Percentiles rank a stretch among this genome's conserved stretches.
Conservation (phyloP, 2,797 vertebrate genomes). For the Chaetodon trifasciatus region DNA sequence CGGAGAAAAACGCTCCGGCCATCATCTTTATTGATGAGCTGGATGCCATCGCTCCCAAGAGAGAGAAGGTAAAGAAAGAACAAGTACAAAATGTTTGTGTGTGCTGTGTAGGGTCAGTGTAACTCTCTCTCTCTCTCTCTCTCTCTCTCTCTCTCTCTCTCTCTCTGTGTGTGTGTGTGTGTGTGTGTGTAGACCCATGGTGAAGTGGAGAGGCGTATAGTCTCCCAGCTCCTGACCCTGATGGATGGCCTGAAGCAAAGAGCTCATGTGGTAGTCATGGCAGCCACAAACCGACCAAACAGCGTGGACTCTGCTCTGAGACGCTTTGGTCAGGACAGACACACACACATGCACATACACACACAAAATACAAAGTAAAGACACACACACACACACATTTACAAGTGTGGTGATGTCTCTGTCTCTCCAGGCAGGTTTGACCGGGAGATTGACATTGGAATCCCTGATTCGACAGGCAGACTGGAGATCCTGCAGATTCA, state of each 20-base stretch:
- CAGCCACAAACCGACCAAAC: constrained; percentile 97
- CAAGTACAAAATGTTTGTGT: not conserved
- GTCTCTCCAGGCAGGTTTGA: constrained; percentile 92
- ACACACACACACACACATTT: not conserved
- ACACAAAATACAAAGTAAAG: not conserved
- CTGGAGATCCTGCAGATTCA: constrained; percentile 98
- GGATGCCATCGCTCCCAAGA: constrained; percentile 97
- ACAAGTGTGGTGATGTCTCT: constrained; percentile 12
- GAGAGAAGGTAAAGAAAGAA: constrained; percentile 90
- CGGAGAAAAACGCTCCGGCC: constrained; percentile 96
- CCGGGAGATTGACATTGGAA: constrained; percentile 96
- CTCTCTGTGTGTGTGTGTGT: constrained; percentile 31
- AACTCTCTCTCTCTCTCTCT: too few species aligned
- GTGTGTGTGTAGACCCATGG: constrained; percentile 89
- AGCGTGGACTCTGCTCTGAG: constrained; percentile 95
- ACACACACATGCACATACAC: not conserved
- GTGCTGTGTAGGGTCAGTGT: not conserved
- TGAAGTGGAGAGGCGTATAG: constrained; percentile 95
- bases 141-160: too few species aligned
- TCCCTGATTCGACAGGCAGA: constrained; percentile 94
- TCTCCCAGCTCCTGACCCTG: constrained; percentile 95
- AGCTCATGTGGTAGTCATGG: constrained; percentile 97
- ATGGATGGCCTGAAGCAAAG: constrained; percentile 98
- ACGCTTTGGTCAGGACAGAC: constrained; percentile 89
- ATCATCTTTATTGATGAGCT: constrained; percentile 98